Base-by-base conservation (phyloP, 1,140 invertebrate species). In the Euwallacea fornicatus region DNA sequence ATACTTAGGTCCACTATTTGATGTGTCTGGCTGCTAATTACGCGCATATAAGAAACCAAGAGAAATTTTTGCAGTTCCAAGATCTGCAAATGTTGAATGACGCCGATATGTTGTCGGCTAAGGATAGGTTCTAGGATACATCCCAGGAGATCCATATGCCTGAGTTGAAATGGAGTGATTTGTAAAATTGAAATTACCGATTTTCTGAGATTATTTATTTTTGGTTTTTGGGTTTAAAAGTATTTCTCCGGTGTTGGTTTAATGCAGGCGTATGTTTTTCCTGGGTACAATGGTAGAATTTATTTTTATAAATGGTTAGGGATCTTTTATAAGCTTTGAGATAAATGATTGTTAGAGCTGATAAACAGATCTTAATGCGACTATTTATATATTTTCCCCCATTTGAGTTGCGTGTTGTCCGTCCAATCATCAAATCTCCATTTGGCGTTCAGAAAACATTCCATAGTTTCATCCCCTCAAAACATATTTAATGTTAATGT, bases 11-110 rank as follows among this genome's bases (percentile, higher is more conserved):
- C 16, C 94, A 98, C 78, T 98, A 98, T 81, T 84, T 98, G 56
- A 97, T 98, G 90, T 96, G 94, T 79, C 84, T 98, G 50, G 90
- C 96, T 0, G 94, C 96, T 2, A 98, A 98, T 78, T 98, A 98
- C 80, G 95, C 95, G 11, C 94, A 98, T 76, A 97, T 98, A 77
- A 88, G 95, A 67, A 94, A 95, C 76, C 93, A 96, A 78, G 93
- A 95, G 79, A 97, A 97, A 78, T 93, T 96, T 79, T 93, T 94
- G 77, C 93, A 96, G 78, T 83, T 96, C 33, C 92, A 95, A 81
- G 94, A 96, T 77, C 82, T 97, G 42, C 93, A 96, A 78, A 94
- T 92, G 79, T 83, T 96, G 2, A 91, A 92, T 76, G 92, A 93
- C 73, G 83, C 89, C 7, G 92, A 93, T 77, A 87, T 89, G 66